Conservation (phyloP, 2,797 vertebrate genomes). For the Pantherophis alleghaniensis region DNA sequence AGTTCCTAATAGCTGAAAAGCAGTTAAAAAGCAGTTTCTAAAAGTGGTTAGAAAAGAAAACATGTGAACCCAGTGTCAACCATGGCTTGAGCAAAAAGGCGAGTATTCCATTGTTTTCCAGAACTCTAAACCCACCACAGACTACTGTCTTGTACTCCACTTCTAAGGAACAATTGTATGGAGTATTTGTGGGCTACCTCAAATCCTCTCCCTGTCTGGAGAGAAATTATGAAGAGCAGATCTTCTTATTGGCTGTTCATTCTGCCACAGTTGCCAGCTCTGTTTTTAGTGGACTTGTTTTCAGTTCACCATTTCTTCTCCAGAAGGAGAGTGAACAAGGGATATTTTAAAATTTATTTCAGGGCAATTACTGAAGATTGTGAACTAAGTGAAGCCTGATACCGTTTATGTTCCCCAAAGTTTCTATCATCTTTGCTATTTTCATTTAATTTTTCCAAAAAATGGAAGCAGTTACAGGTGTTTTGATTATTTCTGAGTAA, state of each 20-base stretch:
- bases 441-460: neutral
- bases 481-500: neutral
- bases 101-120: neutral
- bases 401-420: neutral
- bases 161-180: neutral
- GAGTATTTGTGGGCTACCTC: neutral
- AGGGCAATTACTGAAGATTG: neutral
- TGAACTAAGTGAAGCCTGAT: neutral
- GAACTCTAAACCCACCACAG: neutral
- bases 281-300: neutral
- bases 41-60: neutral
- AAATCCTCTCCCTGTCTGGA: neutral
- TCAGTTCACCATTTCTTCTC: neutral
- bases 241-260: neutral
- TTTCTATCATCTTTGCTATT: neutral
- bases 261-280: neutral
- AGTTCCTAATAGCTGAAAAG: neutral
- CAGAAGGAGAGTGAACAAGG: neutral
- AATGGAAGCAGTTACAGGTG: neutral
- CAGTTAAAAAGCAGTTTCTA: neutral
- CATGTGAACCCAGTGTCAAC: neutral
- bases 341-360: neutral
- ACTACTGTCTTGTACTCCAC: neutral
- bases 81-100: neutral
- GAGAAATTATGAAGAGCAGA: neutral